Base-by-base conservation (phyloP, 2,113 vertebrate genomes). In the Pygoscelis antarcticus region DNA sequence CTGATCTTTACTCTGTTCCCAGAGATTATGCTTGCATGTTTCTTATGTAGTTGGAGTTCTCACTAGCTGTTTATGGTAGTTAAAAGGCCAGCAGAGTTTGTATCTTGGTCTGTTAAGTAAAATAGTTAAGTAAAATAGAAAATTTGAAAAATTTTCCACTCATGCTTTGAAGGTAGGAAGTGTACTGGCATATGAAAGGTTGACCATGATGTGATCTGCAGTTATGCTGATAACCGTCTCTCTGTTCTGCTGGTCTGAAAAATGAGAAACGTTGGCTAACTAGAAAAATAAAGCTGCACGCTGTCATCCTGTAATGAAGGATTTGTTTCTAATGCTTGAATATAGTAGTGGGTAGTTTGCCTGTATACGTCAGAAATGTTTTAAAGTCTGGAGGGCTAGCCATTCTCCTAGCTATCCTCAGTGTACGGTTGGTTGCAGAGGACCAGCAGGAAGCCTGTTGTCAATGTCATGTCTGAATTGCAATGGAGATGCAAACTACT, bases 191-290 rank as follows among this genome's bases (percentile, higher is more conserved):
- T 20, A 3, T 18, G 52, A 46, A 34, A 49, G 34, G 30, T 30
- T 78, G 87, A 32, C 62, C 21, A 0, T 27, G 78, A 26, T 42
- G 75, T 36, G 61, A 64, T 68, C 42, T 83, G 65, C 51, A 40
- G 78, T 16, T 25, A 19, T 0, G 0, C 1, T 47, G 8, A 51
- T 66, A 85, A 20, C 30, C n/a, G 51, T 65, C 58, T 44, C 40
- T 42, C 47, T 71, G 22, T 57, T 54, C 25, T 68, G 21, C 58
- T 66, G 36, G 12, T 60, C 57, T 94, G 61, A 61, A 30, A 66
- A 74, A 11, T 0, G 0, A 65, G 29, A n/a, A 34, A 9, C 5
- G 3, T 44, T 83, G 74, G 7, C 19, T 70, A 76, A 60, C 34
- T 44, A 51, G 60, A 23, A 55, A 60, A 52, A 60, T 2, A 10